A percentile compares a stretch with the other conserved stretches of the same genome.
Evolutionary conservation across 2,888 invertebrate species (phyloP).

Genomic region (Matsumyia berberina): DNA sequence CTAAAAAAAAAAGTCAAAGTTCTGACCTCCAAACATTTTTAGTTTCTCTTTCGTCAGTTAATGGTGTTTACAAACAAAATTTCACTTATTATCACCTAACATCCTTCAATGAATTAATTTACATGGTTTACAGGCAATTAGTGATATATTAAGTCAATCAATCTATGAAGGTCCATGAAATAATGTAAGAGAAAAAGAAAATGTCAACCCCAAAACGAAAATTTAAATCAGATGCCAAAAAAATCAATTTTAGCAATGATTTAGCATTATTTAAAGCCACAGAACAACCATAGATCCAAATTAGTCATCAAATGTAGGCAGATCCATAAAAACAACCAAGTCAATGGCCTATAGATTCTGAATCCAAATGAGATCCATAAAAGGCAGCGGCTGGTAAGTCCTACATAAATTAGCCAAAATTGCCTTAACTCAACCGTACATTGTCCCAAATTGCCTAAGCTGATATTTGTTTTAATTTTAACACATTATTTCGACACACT

Average conservation of each 20-base stretch:
- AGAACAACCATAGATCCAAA: background rate
- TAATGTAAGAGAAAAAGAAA: conserved; percentile 2
- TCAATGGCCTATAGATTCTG: background rate
- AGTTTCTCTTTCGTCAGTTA: no score
- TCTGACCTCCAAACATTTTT: no score
- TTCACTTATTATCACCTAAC: background rate
- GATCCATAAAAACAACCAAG: background rate
- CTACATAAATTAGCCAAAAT: background rate
- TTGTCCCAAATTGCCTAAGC: background rate
- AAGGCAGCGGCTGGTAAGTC: background rate
- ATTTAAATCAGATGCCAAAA: background rate
- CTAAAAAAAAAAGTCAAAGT: no score
- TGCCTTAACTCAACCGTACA: background rate
- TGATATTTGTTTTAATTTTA: conserved; percentile 18
- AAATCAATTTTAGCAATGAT: background rate
- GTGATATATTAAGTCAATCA: conserved; percentile 6
- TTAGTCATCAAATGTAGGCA: background rate
- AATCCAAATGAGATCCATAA: conserved; percentile 5
- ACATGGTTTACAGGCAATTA: background rate
- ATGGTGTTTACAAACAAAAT: background rate
- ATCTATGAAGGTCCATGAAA: background rate
- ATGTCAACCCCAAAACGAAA: background rate
- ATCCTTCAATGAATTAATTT: background rate
- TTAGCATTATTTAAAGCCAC: background rate
- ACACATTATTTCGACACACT: conserved; percentile 3